Evolutionary conservation across 2,113 vertebrate genomes (phyloP).

Genomic region (Neofelis nebulosa): DNA sequence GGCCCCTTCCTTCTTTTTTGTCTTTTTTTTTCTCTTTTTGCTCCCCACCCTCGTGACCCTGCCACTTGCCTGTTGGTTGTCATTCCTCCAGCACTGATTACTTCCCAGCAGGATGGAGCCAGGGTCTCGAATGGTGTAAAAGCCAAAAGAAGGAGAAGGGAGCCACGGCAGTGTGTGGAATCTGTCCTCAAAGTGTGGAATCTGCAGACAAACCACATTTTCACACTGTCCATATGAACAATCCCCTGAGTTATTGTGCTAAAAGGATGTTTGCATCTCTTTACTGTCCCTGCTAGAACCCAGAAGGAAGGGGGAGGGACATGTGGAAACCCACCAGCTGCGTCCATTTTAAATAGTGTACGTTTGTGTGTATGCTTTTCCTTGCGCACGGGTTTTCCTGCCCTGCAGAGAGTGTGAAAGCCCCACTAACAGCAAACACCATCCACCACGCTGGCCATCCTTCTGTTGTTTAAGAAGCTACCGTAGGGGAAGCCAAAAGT

Average conservation of each 20-base stretch:
- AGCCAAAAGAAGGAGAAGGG: neutral
- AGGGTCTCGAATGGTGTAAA: neutral
- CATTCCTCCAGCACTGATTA: constrained; percentile 46
- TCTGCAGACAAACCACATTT: constrained; percentile 19
- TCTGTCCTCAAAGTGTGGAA: constrained; percentile 45
- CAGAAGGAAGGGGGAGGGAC: neutral
- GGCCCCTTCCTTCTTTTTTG: neutral
- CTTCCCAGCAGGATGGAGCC: constrained; percentile 52
- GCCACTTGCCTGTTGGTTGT: neutral
- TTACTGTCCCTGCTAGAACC: no score
- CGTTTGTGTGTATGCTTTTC: neutral
- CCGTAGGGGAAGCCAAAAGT: neutral
- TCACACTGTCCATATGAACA: neutral
- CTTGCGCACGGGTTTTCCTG: neutral
- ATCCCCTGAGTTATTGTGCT: neutral
- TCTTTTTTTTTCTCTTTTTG: accelerated
- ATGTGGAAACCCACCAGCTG: neutral
- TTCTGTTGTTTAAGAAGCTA: neutral
- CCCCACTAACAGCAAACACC: neutral
- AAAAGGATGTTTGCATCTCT: neutral
- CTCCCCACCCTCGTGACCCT: neutral
- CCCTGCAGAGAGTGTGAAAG: neutral
- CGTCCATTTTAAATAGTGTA: neutral
- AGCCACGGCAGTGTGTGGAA: constrained; percentile 42
- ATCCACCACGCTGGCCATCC: neutral